Evolutionary conservation across 2,888 invertebrate species (phyloP).

Genomic region (Ellobium chinense): DNA sequence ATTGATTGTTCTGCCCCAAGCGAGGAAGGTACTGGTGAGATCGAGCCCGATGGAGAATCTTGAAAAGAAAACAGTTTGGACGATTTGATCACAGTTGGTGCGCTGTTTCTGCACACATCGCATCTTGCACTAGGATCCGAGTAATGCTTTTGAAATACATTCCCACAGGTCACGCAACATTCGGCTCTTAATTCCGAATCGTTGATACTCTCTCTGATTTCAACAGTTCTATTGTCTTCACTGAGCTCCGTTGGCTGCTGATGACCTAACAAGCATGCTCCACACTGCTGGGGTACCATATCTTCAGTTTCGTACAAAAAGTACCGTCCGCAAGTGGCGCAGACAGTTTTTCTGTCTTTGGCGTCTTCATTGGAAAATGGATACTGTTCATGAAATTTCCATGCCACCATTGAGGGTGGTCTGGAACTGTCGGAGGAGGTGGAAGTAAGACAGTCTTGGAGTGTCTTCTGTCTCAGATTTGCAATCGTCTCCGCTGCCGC

Average conservation of each 20-base stretch:
- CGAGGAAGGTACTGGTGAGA: not conserved
- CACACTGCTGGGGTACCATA: not conserved
- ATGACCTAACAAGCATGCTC: not conserved
- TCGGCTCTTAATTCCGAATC: constrained; percentile 23
- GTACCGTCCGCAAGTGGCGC: not conserved
- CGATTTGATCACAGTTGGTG: constrained; percentile 7
- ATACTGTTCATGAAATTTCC: constrained; percentile 47
- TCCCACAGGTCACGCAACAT: constrained; percentile 31
- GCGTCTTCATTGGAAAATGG: constrained; percentile 3
- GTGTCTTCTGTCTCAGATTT: constrained; percentile 10
- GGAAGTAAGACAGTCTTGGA: not conserved
- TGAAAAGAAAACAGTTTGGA: constrained; percentile 38
- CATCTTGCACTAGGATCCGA: constrained; percentile 25
- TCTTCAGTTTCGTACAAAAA: not conserved
- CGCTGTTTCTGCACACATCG: constrained; percentile 5
- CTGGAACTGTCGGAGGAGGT: not conserved
- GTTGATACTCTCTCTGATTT: not conserved
- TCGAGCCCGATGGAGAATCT: not conserved
- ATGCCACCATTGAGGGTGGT: constrained; percentile 26
- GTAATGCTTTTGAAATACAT: constrained; percentile 30
- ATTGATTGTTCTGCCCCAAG: not conserved
- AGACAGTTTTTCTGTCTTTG: not conserved
- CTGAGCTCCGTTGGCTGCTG: not conserved
- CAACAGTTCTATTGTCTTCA: not conserved
- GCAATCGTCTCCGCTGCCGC: constrained; percentile 29